Percentiles rank a stretch among this genome's conserved stretches.
Evolutionary conservation across 2,888 invertebrate species (phyloP).

Genomic region (Tillus elongatus): DNA sequence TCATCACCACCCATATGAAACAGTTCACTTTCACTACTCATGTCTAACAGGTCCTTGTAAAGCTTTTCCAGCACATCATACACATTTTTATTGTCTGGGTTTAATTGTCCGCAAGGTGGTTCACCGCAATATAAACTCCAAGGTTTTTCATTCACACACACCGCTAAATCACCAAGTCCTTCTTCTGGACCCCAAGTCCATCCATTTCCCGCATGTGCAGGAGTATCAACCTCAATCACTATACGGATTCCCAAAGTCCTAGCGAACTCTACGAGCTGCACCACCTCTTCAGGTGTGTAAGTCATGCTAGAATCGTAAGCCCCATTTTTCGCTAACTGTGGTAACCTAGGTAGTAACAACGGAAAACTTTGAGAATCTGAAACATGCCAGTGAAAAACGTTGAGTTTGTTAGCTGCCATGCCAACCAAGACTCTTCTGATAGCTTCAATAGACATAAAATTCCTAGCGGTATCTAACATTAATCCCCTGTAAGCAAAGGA

Average conservation of each 20-base stretch:
- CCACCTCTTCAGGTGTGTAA: conserved; percentile 62
- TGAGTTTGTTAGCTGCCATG: conserved; percentile 83
- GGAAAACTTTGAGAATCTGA: conserved; percentile 92
- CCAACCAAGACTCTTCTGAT: conserved; percentile 70
- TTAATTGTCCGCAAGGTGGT: conserved; percentile 79
- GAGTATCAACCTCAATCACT: conserved; percentile 82
- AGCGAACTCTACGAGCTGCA: conserved; percentile 66
- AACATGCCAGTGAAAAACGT: conserved; percentile 89
- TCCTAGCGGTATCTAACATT: conserved; percentile 83
- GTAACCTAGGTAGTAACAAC: conserved; percentile 63
- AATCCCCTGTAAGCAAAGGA: conserved; percentile 74
- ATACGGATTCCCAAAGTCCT: conserved; percentile 76
- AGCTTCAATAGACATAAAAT: conserved; percentile 69
- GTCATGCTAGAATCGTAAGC: conserved; percentile 67
- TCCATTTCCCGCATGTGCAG: conserved; percentile 80
- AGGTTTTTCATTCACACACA: conserved; percentile 73
- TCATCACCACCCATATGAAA: conserved; percentile 81
- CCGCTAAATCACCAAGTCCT: conserved; percentile 67
- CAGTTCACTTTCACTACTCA: conserved; percentile 67
- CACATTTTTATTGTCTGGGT: conserved; percentile 70
- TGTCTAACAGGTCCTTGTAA: conserved; percentile 63
- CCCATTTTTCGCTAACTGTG: conserved; percentile 72
- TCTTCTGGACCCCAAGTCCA: conserved; percentile 75
- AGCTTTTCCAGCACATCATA: conserved; percentile 64
- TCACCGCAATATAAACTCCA: conserved; percentile 76